phyloP scores from a whole-genome alignment of 1,140 invertebrate genomes.

The Pseudomyrmex concolor region DNA sequence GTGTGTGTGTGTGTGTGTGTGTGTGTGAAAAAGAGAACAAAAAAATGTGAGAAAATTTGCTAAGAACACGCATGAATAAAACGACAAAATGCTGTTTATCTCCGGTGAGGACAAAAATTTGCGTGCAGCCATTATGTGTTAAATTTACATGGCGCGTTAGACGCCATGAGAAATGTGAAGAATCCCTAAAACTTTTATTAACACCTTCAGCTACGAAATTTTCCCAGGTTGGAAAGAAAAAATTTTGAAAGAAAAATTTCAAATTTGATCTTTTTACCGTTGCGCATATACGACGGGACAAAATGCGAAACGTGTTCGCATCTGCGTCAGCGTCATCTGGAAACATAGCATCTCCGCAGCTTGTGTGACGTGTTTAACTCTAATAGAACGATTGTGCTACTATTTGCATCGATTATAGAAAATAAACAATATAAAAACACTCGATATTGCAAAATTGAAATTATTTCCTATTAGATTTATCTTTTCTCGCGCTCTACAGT shows the following conservation, averaged over 20 bases:
- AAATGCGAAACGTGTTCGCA: neutral
- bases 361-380: too few species aligned
- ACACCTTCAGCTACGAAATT: neutral
- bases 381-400: too few species aligned
- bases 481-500: too few species aligned
- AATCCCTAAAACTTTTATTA: conserved; percentile 6
- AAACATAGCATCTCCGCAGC: conserved; percentile 1
- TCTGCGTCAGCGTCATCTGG: neutral
- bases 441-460: too few species aligned
- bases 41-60: conserved; percentile 60
- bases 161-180: neutral
- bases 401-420: too few species aligned
- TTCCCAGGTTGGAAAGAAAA: neutral
- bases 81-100: conserved; percentile 60
- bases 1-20: too few species aligned
- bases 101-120: conserved; percentile 14
- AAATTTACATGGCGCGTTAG: conserved; percentile 27
- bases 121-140: conserved; percentile 49
- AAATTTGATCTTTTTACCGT: conserved; percentile 3
- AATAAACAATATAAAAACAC: too few species aligned
- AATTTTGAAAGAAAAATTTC: neutral
- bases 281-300: neutral
- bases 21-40: neutral
- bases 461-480: too few species aligned
- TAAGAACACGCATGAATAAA: conserved; percentile 63